Percentiles rank a stretch among this genome's conserved stretches.
phyloP scores from a whole-genome alignment of 2,888 invertebrate genomes.

The Limnephilus lunatus region DNA sequence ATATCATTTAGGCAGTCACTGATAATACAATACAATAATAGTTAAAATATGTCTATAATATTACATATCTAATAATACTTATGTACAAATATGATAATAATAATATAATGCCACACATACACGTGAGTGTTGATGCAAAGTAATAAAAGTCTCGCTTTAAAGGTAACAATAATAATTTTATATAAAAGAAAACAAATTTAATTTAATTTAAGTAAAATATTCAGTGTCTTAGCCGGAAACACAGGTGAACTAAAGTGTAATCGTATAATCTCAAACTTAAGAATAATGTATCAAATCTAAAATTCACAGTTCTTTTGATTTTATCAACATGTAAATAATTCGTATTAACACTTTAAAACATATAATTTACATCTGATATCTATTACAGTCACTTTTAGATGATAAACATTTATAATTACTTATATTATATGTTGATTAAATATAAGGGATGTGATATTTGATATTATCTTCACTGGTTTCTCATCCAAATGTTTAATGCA shows the following conservation, averaged over 20 bases:
- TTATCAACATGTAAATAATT: conserved; percentile 59
- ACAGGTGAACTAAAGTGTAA: conserved; percentile 59
- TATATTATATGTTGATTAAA: conserved; percentile 49
- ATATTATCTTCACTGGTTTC: conserved; percentile 57
- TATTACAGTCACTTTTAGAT: conserved; percentile 63
- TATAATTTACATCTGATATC: conserved; percentile 62
- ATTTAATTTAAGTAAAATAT: conserved; percentile 51
- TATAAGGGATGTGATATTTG: conserved; percentile 50
- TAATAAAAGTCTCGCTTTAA: conserved; percentile 65
- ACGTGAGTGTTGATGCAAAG: conserved; percentile 63
- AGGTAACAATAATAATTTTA: conserved; percentile 63
- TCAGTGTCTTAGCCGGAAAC: conserved; percentile 61
- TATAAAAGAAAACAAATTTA: conserved; percentile 56
- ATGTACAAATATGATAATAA: conserved; percentile 61
- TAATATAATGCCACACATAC: conserved; percentile 65
- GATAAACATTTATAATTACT: conserved; percentile 59
- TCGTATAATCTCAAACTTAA: conserved; percentile 65
- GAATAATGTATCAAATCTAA: conserved; percentile 63
- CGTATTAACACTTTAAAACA: conserved; percentile 58
- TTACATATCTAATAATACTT: conserved; percentile 65
- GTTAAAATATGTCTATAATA: conserved; percentile 65
- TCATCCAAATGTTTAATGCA: conserved; percentile 57
- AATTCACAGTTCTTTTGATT: conserved; percentile 64
- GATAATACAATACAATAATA: conserved; percentile 66
- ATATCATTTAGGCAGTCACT: conserved; percentile 67